Evolutionary conservation across 2,888 invertebrate genomes (phyloP).

Genomic region (Cactoblastis cactorum): DNA sequence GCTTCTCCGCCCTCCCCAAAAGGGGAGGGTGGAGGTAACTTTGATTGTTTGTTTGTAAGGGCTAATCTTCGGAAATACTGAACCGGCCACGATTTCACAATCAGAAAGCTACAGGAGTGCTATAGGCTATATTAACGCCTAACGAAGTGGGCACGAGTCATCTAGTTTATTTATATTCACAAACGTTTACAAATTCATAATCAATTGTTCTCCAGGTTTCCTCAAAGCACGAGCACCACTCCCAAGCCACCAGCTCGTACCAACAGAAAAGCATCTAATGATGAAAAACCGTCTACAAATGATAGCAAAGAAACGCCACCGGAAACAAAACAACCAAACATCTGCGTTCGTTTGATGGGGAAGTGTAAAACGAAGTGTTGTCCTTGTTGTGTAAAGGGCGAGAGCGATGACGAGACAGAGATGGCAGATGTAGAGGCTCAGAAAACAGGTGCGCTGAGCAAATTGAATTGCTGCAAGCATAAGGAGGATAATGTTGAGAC

Average conservation of each 20-base stretch:
- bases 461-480: constrained; percentile 60
- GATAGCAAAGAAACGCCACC: constrained; percentile 25
- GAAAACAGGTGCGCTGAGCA: constrained; percentile 50
- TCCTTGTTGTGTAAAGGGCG: constrained; percentile 62
- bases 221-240: constrained; percentile 70
- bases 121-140: too few species aligned
- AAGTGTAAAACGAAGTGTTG: constrained; percentile 69
- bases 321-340: constrained; percentile 43
- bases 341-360: constrained; percentile 57
- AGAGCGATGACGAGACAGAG: constrained; percentile 39
- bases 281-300: constrained; percentile 28
- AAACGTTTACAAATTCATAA: too few species aligned
- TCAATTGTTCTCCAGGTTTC: constrained; percentile 63
- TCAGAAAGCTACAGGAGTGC: too few species aligned
- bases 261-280: constrained; percentile 44
- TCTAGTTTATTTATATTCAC: too few species aligned
- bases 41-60: too few species aligned
- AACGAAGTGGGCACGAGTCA: too few species aligned
- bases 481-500: constrained; percentile 55
- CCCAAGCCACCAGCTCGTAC: constrained; percentile 65
- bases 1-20: too few species aligned
- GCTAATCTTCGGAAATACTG: too few species aligned
- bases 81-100: too few species aligned
- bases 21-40: too few species aligned
- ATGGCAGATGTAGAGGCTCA: constrained; percentile 26